Evolutionary conservation across 2,888 invertebrate species (phyloP).

Genomic region (Agapostemon virescens): DNA sequence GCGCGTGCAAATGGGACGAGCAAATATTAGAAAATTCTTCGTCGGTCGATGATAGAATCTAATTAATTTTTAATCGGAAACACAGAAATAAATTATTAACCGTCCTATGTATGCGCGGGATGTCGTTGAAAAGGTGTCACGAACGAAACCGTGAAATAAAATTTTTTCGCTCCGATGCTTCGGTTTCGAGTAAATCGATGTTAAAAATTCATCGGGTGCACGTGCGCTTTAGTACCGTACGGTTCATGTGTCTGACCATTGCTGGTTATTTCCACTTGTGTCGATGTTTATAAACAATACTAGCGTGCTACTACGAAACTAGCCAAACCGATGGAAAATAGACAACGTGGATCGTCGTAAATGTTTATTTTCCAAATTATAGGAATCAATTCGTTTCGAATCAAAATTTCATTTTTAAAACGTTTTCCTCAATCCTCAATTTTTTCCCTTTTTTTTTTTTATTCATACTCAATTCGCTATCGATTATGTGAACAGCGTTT

Average conservation of each 20-base stretch:
- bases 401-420: not conserved
- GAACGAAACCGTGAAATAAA: conserved; percentile 4
- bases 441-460: not conserved
- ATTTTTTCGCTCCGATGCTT: not conserved
- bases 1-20: not conserved
- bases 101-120: not conserved
- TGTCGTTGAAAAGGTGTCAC: not conserved
- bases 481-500: not conserved
- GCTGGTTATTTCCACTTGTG: not conserved
- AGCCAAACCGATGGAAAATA: not conserved
- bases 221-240: not conserved
- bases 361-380: not conserved
- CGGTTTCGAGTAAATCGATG: conserved; percentile 12
- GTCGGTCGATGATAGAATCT: not conserved
- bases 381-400: not conserved
- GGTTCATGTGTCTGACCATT: conserved; percentile 11
- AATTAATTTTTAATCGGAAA: conserved; percentile 6
- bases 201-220: conserved; percentile 5
- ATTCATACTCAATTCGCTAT: not conserved
- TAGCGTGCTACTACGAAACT: not conserved
- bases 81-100: not conserved
- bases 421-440: not conserved
- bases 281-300: conserved; percentile 4
- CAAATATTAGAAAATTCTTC: not conserved
- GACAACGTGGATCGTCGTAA: not conserved